A percentile compares a stretch with the other conserved stretches of the same genome.
Evolutionary conservation across 1,140 invertebrate species (phyloP).

Genomic region (Zaprionus kolodkinae): DNA sequence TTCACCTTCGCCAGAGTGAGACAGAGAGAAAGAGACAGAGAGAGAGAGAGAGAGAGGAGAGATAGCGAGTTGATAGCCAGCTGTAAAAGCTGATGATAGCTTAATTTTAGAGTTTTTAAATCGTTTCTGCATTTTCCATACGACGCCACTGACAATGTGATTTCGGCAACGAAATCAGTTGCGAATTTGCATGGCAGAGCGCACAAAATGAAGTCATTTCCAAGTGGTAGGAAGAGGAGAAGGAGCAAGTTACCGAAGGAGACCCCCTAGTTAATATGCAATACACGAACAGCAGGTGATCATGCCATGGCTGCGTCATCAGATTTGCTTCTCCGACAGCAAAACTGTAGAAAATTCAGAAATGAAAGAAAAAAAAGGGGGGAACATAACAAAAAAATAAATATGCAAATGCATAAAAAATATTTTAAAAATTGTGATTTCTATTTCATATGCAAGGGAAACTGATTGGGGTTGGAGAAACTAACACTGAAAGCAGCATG

Average conservation of each 20-base stretch:
- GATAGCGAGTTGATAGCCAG: slow-evolving; percentile 53
- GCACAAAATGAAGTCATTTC: slow-evolving; percentile 73
- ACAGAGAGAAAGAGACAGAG: neutral
- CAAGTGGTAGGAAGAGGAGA: slow-evolving; percentile 13
- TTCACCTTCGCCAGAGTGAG: slow-evolving; percentile 14
- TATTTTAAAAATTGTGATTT: slow-evolving; percentile 1
- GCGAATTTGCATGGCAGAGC: slow-evolving; percentile 70
- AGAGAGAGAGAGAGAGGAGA: neutral
- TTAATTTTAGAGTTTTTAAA: slow-evolving; percentile 82
- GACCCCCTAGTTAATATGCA: slow-evolving; percentile 56
- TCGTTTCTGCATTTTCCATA: slow-evolving; percentile 68
- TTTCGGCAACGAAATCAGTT: slow-evolving; percentile 75
- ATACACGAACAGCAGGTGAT: slow-evolving; percentile 41
- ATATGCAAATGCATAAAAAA: slow-evolving; percentile 5
- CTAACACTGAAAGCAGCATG: neutral
- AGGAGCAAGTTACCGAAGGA: neutral
- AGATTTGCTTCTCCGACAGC: slow-evolving; percentile 9
- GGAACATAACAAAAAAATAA: neutral
- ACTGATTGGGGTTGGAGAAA: neutral
- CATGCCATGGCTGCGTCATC: slow-evolving; percentile 38
- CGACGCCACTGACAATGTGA: slow-evolving; percentile 65
- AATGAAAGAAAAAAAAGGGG: neutral
- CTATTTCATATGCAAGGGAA: neutral
- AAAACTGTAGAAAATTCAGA: neutral
- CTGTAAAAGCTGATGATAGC: slow-evolving; percentile 79